A percentile compares a stretch with the other conserved stretches of the same genome.
phyloP scores from a whole-genome alignment of 2,888 invertebrate genomes.

The Glyphotaelius pellucidus region DNA sequence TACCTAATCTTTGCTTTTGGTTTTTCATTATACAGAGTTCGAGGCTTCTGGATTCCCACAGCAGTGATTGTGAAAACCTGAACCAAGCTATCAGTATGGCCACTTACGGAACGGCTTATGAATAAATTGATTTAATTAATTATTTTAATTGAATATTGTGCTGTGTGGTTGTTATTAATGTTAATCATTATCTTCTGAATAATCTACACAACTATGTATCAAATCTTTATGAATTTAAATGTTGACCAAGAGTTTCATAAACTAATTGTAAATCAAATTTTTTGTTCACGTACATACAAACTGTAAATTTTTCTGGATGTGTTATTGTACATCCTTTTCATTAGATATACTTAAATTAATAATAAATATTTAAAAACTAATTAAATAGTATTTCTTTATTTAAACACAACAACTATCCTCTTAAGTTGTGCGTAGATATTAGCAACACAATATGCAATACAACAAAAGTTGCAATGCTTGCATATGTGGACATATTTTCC shows the following conservation, averaged over 20 bases:
- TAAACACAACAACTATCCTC: not conserved
- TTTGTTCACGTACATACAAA: not conserved
- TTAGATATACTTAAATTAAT: not conserved
- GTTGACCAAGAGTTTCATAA: not conserved
- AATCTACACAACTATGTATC: not conserved
- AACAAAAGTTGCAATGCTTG: no score
- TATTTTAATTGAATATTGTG: not conserved
- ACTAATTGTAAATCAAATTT: not conserved
- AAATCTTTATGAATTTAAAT: not conserved
- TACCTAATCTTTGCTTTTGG: not conserved
- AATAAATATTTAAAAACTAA: not conserved
- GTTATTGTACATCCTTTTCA: not conserved
- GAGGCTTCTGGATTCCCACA: slow-evolving; percentile 62
- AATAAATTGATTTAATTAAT: slow-evolving; percentile 35
- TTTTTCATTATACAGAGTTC: slow-evolving; percentile 59
- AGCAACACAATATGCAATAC: no score
- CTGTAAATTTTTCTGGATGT: not conserved
- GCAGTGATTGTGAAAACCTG: slow-evolving; percentile 65
- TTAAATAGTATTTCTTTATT: not conserved
- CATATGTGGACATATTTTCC: no score
- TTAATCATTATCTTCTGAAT: not conserved
- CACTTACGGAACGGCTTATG: slow-evolving; percentile 62
- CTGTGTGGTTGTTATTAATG: not conserved
- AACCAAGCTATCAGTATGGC: slow-evolving; percentile 65
- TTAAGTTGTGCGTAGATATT: no score